Evolutionary conservation across 2,797 vertebrate genomes (phyloP).

Genomic region (Acipenser oxyrinchus): DNA sequence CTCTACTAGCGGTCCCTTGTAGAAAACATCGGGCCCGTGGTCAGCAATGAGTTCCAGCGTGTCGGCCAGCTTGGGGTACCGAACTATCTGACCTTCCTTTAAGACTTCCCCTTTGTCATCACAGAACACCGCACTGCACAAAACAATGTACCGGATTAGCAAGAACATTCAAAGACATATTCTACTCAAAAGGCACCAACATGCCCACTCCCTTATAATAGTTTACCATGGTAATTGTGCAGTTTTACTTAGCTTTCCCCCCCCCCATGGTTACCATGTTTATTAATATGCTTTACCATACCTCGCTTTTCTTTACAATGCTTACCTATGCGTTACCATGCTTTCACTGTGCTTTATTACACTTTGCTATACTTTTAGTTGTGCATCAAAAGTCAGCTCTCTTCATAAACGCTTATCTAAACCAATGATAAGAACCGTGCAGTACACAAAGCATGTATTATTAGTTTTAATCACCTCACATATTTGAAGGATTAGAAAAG

Average conservation of each 20-base stretch:
- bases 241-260: slow-evolving; percentile 47
- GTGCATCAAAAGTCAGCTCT: too few relatives aligned
- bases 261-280: slow-evolving; percentile 35
- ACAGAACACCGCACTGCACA: slow-evolving; percentile 43
- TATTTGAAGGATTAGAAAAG: too few relatives aligned
- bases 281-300: too few relatives aligned
- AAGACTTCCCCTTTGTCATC: slow-evolving; percentile 45
- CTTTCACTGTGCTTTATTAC: too few relatives aligned
- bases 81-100: slow-evolving; percentile 55
- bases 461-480: too few relatives aligned
- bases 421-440: too few relatives aligned
- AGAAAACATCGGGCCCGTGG: slow-evolving; percentile 69
- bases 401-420: too few relatives aligned
- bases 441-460: too few relatives aligned
- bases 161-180: slow-evolving; percentile 19
- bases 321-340: too few relatives aligned
- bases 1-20: slow-evolving; percentile 61
- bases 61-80: slow-evolving; percentile 66
- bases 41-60: slow-evolving; percentile 69
- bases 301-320: too few relatives aligned
- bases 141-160: background rate
- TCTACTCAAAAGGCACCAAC: slow-evolving; percentile 45
- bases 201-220: background rate
- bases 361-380: too few relatives aligned
- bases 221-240: accelerated